Evolutionary conservation across 2,797 vertebrate species (phyloP).

Genomic region (Pogoniulus pusillus): DNA sequence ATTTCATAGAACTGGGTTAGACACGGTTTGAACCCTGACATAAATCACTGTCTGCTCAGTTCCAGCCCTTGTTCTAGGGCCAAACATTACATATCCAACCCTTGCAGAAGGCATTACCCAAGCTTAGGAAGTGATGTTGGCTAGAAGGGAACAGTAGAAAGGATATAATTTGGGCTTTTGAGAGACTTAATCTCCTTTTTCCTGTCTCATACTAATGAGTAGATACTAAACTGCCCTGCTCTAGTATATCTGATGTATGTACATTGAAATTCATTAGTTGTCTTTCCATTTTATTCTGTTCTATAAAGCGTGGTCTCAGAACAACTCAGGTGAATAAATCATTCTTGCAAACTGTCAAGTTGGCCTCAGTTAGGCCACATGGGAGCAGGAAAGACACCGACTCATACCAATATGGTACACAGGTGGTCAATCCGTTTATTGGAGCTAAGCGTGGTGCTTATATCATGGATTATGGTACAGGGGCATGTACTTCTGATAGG

Average conservation of each 20-base stretch:
- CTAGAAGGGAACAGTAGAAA: background rate
- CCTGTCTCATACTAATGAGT: background rate
- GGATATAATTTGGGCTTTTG: background rate
- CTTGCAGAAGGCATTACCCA: background rate
- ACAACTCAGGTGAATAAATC: background rate
- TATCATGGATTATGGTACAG: too few relatives aligned
- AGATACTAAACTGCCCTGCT: background rate
- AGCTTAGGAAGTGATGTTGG: background rate
- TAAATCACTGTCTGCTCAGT: slow-evolving; percentile 31
- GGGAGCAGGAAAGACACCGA: too few relatives aligned
- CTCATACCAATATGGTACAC: too few relatives aligned
- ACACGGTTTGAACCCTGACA: background rate
- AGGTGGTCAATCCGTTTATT: too few relatives aligned
- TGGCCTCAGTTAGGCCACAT: too few relatives aligned
- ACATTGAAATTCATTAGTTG: background rate
- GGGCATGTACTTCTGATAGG: too few relatives aligned
- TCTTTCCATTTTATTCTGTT: background rate
- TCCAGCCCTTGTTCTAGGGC: background rate
- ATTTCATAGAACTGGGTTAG: slow-evolving; percentile 34
- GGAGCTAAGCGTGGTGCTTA: too few relatives aligned
- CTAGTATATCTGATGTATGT: background rate
- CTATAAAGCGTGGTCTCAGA: background rate
- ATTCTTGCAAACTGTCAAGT: background rate
- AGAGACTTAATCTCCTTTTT: background rate
- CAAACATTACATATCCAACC: background rate